Conservation (phyloP, 2,113 vertebrate species). For the Haplotaxodon microlepis region DNA sequence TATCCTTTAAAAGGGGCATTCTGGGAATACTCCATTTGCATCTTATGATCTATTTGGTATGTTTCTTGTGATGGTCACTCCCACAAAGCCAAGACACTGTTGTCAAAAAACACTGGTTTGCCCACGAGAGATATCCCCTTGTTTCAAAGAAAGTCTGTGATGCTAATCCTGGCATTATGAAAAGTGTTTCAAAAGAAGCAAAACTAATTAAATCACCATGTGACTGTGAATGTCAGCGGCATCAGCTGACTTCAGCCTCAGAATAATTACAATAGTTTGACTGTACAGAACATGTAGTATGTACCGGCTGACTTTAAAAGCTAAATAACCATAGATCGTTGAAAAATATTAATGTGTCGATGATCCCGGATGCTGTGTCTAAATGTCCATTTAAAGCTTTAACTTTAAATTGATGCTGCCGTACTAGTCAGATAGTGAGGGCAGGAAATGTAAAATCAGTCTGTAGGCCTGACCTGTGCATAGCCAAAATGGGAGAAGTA, state of each 20-base stretch:
- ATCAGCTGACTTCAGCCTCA: background rate
- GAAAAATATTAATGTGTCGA: background rate
- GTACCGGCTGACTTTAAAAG: background rate
- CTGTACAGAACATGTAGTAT: background rate
- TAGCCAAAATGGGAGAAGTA: background rate
- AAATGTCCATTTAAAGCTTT: background rate
- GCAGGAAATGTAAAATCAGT: background rate
- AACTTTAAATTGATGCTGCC: background rate
- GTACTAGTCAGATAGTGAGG: background rate
- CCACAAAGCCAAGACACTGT: background rate
- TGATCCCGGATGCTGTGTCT: background rate
- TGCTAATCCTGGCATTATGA: background rate
- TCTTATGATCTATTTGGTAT: background rate
- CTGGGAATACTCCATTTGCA: background rate
- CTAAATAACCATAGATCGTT: background rate
- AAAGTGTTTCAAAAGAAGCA: background rate
- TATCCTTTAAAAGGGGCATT: background rate
- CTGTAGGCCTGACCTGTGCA: background rate
- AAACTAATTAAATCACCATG: background rate
- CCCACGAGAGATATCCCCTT: background rate
- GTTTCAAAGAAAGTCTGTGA: background rate
- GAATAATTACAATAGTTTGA: background rate
- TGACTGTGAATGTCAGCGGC: background rate
- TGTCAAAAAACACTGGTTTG: background rate
- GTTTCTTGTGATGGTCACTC: background rate